phyloP scores from a whole-genome alignment of 2,888 invertebrate genomes.

The Stenchaetothrips biformis region DNA sequence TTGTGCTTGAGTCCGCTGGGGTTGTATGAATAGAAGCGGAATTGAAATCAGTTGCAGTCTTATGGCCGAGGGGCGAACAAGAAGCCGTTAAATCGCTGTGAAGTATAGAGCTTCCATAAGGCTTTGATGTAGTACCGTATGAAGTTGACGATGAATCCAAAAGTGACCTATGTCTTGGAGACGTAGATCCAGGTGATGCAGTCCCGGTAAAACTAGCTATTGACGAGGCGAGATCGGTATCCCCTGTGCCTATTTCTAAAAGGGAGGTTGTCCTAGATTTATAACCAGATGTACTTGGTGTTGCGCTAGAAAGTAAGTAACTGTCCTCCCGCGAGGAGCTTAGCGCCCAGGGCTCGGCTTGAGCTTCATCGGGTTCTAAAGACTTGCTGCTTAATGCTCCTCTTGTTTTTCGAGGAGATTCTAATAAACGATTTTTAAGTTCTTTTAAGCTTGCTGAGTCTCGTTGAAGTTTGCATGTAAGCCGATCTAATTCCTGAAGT shows the following conservation, averaged over 20 bases:
- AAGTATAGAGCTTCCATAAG: neutral
- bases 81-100: neutral
- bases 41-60: neutral
- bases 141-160: neutral
- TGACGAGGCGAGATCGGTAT: neutral
- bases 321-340: neutral
- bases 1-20: neutral
- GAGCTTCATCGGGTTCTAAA: constrained; percentile 26
- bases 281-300: neutral
- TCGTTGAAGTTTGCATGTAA: constrained; percentile 70
- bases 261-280: neutral
- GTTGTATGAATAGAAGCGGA: neutral
- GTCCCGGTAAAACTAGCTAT: neutral
- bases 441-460: constrained; percentile 74
- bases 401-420: constrained; percentile 52
- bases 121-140: neutral
- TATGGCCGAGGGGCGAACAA: neutral
- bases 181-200: neutral
- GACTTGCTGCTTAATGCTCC: neutral
- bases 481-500: constrained; percentile 69
- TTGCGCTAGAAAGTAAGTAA: neutral
- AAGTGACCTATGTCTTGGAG: neutral
- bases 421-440: constrained; percentile 63
- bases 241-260: neutral
- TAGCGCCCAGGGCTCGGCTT: neutral